Evolutionary conservation across 2,113 vertebrate genomes (phyloP).

Genomic region (Cairina moschata): DNA sequence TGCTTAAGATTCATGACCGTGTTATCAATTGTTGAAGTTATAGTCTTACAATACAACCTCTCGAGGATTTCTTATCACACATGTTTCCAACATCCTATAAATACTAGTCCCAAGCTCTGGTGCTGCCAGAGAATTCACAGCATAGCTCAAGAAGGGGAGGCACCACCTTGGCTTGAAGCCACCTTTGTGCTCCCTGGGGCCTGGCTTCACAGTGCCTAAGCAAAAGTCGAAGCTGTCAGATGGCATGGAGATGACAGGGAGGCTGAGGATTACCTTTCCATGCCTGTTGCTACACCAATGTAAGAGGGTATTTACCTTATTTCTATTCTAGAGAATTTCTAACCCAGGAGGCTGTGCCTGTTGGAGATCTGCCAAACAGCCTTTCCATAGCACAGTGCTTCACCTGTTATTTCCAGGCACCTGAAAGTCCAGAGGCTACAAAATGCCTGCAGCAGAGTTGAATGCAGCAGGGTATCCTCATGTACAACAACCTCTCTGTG

Average conservation of each 20-base stretch:
- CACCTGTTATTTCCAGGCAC: background rate
- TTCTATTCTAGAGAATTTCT: background rate
- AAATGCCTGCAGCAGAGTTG: fast-evolving
- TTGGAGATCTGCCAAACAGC: background rate
- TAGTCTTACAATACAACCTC: background rate
- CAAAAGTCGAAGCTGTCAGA: background rate
- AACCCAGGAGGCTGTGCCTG: background rate
- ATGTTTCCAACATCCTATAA: background rate
- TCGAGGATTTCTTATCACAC: background rate
- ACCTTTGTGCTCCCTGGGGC: background rate
- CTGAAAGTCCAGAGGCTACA: background rate
- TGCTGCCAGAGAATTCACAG: background rate
- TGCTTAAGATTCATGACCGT: background rate
- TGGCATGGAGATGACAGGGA: background rate
- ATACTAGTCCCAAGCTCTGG: background rate
- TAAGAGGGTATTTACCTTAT: background rate
- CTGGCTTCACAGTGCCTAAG: fast-evolving
- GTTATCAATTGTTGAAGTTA: background rate
- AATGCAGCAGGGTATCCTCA: background rate
- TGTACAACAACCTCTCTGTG: background rate
- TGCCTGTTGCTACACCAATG: background rate
- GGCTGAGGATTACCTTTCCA: background rate
- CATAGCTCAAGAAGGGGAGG: background rate
- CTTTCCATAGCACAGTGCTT: background rate
- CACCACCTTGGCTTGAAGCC: background rate